Percentiles rank a stretch among this genome's conserved stretches.
Conservation (phyloP, 1,140 invertebrate species). For the Drosophila suzukii region DNA sequence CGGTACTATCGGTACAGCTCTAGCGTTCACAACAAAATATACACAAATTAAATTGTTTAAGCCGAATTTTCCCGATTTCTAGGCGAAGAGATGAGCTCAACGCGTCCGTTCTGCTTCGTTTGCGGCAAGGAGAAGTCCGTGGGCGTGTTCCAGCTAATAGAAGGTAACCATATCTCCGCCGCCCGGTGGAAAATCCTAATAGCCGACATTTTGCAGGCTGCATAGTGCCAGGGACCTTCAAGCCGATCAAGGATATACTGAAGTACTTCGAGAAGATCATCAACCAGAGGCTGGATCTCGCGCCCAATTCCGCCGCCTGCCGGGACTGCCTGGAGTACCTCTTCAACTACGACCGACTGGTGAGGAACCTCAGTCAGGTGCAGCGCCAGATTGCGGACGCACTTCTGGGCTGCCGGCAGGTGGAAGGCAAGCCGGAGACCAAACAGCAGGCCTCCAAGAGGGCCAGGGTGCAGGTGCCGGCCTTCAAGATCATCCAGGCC, state of each 20-base stretch:
- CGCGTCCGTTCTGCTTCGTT: constrained; percentile 65
- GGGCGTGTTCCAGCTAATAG: constrained; percentile 68
- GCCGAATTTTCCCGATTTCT: not conserved
- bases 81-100: constrained; percentile 46
- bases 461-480: constrained; percentile 24
- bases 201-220: constrained; percentile 44
- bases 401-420: constrained; percentile 53
- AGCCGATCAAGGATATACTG: constrained; percentile 67
- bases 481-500: constrained; percentile 29
- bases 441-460: constrained; percentile 32
- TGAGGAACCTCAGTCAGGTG: constrained; percentile 66
- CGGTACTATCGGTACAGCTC: not conserved
- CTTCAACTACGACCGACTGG: constrained; percentile 65
- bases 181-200: not conserved
- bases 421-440: constrained; percentile 3
- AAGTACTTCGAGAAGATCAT: constrained; percentile 72
- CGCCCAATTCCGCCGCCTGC: constrained; percentile 56
- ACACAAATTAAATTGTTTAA: constrained; percentile 31
- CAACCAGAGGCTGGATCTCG: constrained; percentile 60
- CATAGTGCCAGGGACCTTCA: constrained; percentile 70
- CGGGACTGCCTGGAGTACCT: constrained; percentile 65
- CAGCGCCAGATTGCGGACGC: constrained; percentile 67
- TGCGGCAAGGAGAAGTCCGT: constrained; percentile 66
- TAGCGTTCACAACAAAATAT: constrained; percentile 29
- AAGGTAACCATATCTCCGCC: constrained; percentile 27